Percentiles rank a stretch among this genome's conserved stretches.
phyloP scores from a whole-genome alignment of 2,888 invertebrate species.

The Argynnis bischoffii region DNA sequence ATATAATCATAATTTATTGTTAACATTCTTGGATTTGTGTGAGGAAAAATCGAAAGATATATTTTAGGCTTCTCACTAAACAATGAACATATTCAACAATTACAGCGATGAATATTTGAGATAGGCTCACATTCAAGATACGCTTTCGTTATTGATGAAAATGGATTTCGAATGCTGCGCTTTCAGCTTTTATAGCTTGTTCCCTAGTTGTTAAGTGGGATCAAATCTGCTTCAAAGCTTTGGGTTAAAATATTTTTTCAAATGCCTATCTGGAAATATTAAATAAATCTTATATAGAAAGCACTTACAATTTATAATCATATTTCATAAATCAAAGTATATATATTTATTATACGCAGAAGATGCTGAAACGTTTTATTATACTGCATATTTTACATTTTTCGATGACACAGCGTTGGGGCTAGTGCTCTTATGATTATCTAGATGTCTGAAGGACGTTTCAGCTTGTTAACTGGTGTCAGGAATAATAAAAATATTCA shows the following conservation, averaged over 20 bases:
- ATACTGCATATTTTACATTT: slow-evolving; percentile 8
- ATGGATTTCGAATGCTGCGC: slow-evolving; percentile 19
- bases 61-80: not conserved
- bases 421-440: slow-evolving; percentile 24
- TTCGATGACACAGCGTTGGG: slow-evolving; percentile 19
- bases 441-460: slow-evolving; percentile 28
- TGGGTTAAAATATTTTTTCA: not conserved
- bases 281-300: not conserved
- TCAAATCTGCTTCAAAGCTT: slow-evolving; percentile 7
- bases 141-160: slow-evolving; percentile 29
- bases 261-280: not conserved
- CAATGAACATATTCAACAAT: slow-evolving; percentile 5
- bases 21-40: not conserved
- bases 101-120: slow-evolving; percentile 2
- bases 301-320: too few relatives aligned
- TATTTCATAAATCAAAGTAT: not conserved
- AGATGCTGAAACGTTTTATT: not conserved
- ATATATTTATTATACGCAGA: not conserved
- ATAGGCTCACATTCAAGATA: slow-evolving; percentile 11
- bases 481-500: slow-evolving; percentile 1
- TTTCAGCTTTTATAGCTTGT: slow-evolving; percentile 24
- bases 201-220: slow-evolving; percentile 26
- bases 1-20: too few relatives aligned
- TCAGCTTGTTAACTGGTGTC: slow-evolving; percentile 10
- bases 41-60: not conserved